Evolutionary conservation across 30 jellyfish, hydroid and myxozoan genomes (phyloP), one percentile per base, ranked within the genome.

Genomic region (Catostylus mosaicus): DNA sequence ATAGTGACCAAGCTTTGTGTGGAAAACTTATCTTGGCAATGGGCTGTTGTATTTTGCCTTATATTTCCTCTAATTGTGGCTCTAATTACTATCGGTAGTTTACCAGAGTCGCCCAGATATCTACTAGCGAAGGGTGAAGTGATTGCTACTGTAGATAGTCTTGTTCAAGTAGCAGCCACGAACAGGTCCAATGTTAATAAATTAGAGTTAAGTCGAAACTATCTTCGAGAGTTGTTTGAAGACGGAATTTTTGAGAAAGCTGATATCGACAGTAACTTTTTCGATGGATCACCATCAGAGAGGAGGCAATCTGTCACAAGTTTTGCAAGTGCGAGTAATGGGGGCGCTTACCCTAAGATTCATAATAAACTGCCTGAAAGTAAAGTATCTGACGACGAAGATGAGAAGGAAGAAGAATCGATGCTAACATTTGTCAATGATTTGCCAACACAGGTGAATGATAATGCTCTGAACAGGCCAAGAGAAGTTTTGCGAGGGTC

Each of bases 41-140:
- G 5, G 8, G 26, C 67, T 4, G 29, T 52, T 8, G 8, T 52
- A 8, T 8, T 52, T 52, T 52, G 29, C 22, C 8, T n/a, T 6
- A 52, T 22, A 52, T 24, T 52, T 4, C 67, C 67, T 6, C 67
- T 52, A 22, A 19, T 52, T 8, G 29, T 22, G 7, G 67, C 29
- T n/a, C 7, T 52, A 8, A 8, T n/a, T 8, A 4, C 19, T 52
- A 4, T n/a, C 7, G 7, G 26, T 14, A 6, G 22, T 24, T 6
- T 52, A n/a, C 30, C 67, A 52, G 67, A 52, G 4, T 52, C 67
- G 22, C 67, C 67, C 22, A 52, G 67, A 22, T 22, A 52, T 22
- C 19, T n/a, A 52, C 29, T 52, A 4, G 9, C 67, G 29, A 52
- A 11, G 26, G 29, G 67, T 4, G 67, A 52, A 4, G 19, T 6